Evolutionary conservation across 2,888 invertebrate genomes (phyloP), one percentile per base, ranked within the genome.

Genomic region (Euphydryas editha): DNA sequence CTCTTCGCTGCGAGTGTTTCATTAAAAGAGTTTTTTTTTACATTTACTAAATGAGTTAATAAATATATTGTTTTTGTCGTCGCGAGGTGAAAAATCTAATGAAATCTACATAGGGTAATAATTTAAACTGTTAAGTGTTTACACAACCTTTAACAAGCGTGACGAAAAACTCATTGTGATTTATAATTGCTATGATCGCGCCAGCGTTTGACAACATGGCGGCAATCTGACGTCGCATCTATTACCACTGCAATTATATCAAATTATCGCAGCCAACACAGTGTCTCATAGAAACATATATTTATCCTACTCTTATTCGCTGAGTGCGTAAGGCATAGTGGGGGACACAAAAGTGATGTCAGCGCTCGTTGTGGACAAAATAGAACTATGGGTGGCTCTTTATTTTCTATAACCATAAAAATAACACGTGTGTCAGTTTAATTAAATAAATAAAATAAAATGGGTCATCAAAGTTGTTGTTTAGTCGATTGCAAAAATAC

Each of bases 161-260:
- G 47, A 57, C 56, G 56, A 37, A 18, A 62, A 47, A 62, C 3
- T 20, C 58, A 59, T 51, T 64, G 51, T 58, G n/a, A 49, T 57
- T 42, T 36, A 36, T 62, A 62, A 56, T 68, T 65, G 55, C 18
- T 58, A 24, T 62, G 56, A 66, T 69, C 59, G 62, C 36, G 62
- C 55, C 59, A 59, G 59, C 68, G 58, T 62, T 59, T 62, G 51
- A 66, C 58, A 59, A 44, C 54, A 36, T 54, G 67, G 70, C 65
- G 75, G 81, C 82, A 78, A 83, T 81, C 80, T 83, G 81, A 81
- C 79, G 75, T 71, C 55, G 67, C 76, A 79, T 81, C 80, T 46
- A 20, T 55, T 36, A 20, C 55, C 47, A 60, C 75, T 72, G 72
- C 80, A 81, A 81, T 74, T 78, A 76, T 72, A 72, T n/a, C 62